phyloP scores from a whole-genome alignment of 2,888 invertebrate genomes.

The Acrobasis repandana region DNA sequence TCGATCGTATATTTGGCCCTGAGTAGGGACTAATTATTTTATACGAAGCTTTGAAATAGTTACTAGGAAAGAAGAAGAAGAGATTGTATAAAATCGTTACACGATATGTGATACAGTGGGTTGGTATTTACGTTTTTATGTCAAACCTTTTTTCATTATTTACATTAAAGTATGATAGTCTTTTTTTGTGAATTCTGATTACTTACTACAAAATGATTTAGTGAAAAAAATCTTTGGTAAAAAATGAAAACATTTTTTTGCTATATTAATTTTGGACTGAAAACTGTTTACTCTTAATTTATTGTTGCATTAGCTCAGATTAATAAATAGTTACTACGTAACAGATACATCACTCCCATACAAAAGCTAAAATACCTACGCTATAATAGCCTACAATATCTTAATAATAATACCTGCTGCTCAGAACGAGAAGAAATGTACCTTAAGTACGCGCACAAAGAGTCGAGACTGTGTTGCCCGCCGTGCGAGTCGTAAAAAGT shows the following conservation, averaged over 20 bases:
- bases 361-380: too few species aligned
- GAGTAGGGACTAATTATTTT: slow-evolving; percentile 2
- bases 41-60: not conserved
- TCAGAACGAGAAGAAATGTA: too few species aligned
- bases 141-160: not conserved
- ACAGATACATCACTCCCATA: too few species aligned
- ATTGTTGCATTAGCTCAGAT: not conserved
- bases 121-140: not conserved
- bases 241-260: not conserved
- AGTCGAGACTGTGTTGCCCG: too few species aligned
- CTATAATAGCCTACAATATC: too few species aligned
- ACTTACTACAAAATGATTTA: too few species aligned
- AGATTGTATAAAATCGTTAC: slow-evolving; percentile 1
- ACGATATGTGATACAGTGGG: slow-evolving; percentile 22
- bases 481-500: too few species aligned
- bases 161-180: too few species aligned
- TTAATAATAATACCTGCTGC: too few species aligned
- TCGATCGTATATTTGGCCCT: slow-evolving; percentile 1
- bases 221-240: not conserved
- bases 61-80: not conserved
- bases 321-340: too few species aligned
- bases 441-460: too few species aligned
- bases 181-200: too few species aligned
- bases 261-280: slow-evolving; percentile 3
- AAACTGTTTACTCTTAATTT: not conserved